These are phyloP conservation scores for Nerophis ophidion DNA, from an alignment of 2,113 vertebrate genomes.

Conservation along the genomic window DNA sequence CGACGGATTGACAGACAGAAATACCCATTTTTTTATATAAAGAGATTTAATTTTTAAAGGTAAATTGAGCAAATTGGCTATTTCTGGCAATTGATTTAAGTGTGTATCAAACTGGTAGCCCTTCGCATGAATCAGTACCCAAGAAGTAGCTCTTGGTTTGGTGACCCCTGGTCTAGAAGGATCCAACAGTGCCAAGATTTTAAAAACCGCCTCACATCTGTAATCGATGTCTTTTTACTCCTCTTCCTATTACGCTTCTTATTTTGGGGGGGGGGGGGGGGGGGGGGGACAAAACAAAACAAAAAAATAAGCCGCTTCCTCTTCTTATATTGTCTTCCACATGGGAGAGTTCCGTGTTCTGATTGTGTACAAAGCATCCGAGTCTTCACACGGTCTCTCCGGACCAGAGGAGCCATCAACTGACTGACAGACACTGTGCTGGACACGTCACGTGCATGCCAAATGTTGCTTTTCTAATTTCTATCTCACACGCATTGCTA, in stretches of 20 bases:
- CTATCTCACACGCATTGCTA: slow-evolving; percentile 64
- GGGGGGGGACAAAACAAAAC: slow-evolving; percentile 5
- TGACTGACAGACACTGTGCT: slow-evolving; percentile 50
- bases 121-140: too few species aligned
- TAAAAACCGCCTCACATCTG: slow-evolving; percentile 13
- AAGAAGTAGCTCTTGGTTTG: too few species aligned
- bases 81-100: too few species aligned
- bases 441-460: slow-evolving; percentile 72
- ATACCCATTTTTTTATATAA: too few species aligned
- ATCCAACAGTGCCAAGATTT: slow-evolving; percentile 56
- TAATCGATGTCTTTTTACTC: slow-evolving; percentile 5
- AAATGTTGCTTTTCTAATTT: slow-evolving; percentile 68
- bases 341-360: slow-evolving; percentile 53
- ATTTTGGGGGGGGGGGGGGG: background rate
- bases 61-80: too few species aligned
- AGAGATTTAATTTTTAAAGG: too few species aligned
- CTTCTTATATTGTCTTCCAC: slow-evolving; percentile 70
- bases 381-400: slow-evolving; percentile 49
- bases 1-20: too few species aligned
- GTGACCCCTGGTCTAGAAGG: slow-evolving; percentile 18
- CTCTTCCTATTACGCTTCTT: slow-evolving; percentile 20
- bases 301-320: slow-evolving; percentile 53
- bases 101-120: too few species aligned
- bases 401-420: slow-evolving; percentile 18
- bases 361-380: slow-evolving; percentile 61